Conservation (phyloP, 2,113 vertebrate genomes). For the Azemiops feae region DNA sequence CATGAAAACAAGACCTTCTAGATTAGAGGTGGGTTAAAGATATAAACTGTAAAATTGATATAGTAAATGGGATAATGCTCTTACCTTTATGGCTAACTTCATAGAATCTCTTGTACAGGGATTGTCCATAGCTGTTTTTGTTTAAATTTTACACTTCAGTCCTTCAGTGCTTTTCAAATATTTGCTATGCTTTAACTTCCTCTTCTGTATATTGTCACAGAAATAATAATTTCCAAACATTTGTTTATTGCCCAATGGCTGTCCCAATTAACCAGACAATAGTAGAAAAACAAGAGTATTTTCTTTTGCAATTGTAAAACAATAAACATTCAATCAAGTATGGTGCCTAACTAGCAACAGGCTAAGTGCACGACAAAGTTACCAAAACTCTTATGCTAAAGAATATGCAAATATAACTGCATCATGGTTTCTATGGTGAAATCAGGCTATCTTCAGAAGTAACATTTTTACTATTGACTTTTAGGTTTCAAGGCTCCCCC, state of each 20-base stretch:
- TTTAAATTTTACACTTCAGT: background rate
- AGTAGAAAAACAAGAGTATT: background rate
- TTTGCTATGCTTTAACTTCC: background rate
- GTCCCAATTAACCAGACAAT: background rate
- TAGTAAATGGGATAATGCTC: background rate
- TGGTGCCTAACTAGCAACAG: background rate
- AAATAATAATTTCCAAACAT: background rate
- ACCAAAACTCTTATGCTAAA: background rate
- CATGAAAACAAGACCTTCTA: conserved; percentile 74
- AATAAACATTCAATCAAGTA: background rate
- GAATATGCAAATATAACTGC: background rate
- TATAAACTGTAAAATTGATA: fast-evolving
- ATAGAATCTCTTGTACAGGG: background rate
- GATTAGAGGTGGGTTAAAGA: conserved; percentile 73
- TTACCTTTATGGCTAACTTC: background rate
- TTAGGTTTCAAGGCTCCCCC: background rate
- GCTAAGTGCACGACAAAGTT: background rate
- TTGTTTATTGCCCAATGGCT: background rate
- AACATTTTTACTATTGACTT: background rate
- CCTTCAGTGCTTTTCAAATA: background rate
- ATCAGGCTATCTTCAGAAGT: background rate
- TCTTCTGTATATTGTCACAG: background rate
- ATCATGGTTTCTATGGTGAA: background rate
- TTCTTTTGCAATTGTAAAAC: background rate
- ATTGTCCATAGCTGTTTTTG: background rate